phyloP scores from a whole-genome alignment of 2,888 invertebrate genomes.

The Cephus spinipes region DNA sequence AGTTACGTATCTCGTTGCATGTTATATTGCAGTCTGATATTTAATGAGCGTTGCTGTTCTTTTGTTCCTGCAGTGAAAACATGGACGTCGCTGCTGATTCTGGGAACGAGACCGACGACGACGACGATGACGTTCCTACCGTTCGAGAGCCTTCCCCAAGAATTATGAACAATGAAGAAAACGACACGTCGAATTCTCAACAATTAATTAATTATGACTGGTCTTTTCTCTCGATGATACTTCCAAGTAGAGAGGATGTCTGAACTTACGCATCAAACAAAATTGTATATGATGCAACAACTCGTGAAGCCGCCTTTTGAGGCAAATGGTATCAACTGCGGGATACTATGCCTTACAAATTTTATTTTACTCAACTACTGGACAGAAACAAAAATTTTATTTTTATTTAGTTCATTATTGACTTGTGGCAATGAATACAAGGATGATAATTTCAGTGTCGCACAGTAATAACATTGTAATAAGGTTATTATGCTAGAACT shows the following conservation, averaged over 20 bases:
- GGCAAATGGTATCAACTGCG: background rate
- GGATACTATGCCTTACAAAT: background rate
- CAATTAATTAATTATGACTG: slow-evolving; percentile 48
- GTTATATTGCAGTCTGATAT: background rate
- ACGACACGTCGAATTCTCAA: background rate
- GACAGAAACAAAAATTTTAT: background rate
- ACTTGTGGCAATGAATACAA: background rate
- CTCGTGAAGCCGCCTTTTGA: background rate
- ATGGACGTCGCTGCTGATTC: slow-evolving; percentile 17
- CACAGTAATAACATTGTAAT: background rate
- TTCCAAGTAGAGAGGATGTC: slow-evolving; percentile 42
- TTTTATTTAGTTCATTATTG: background rate
- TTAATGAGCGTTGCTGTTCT: background rate
- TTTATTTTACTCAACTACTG: background rate
- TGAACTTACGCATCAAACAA: background rate
- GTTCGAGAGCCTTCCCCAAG: slow-evolving; percentile 18
- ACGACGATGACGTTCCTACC: slow-evolving; percentile 28
- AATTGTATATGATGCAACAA: background rate
- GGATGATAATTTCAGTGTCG: background rate
- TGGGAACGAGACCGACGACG: slow-evolving; percentile 42
- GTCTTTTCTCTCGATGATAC: slow-evolving; percentile 51
- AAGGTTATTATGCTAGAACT: background rate
- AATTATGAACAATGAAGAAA: slow-evolving; percentile 25
- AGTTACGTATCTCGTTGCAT: background rate
- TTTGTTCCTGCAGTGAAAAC: background rate